Percentiles rank a stretch among this genome's conserved stretches.
phyloP scores from a whole-genome alignment of 2,797 vertebrate genomes.

The Megalops cyprinoides region DNA sequence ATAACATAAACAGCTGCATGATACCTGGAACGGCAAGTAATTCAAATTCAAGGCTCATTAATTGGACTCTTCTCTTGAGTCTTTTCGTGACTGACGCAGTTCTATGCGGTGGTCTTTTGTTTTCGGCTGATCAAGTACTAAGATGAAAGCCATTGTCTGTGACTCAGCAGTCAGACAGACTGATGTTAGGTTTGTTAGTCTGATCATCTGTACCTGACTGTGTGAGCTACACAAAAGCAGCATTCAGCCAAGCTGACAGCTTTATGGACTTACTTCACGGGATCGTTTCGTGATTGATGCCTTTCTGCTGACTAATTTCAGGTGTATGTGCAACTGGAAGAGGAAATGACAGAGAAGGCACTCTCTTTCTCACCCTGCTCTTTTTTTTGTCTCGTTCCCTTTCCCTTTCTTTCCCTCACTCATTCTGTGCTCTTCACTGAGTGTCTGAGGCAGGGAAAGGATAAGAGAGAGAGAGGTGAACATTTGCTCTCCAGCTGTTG shows the following conservation, averaged over 20 bases:
- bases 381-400: conserved; percentile 21
- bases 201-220: background rate
- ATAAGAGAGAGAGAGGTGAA: no score
- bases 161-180: background rate
- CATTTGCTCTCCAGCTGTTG: background rate
- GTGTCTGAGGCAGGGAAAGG: background rate
- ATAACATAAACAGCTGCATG: background rate
- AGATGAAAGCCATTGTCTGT: background rate
- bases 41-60: background rate
- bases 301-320: background rate
- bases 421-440: conserved; percentile 30
- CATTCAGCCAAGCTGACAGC: background rate
- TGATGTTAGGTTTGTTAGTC: background rate
- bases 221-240: background rate
- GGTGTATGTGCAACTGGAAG: background rate
- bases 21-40: background rate
- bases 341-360: background rate
- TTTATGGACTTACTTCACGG: background rate
- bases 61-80: background rate
- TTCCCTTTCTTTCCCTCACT: conserved; percentile 10
- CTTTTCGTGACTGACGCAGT: background rate
- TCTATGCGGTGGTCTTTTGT: background rate
- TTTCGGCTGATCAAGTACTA: background rate
- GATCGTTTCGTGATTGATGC: background rate
- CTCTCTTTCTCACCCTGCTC: background rate